Base-by-base conservation (phyloP, 2,797 vertebrate species). In the Periophthalmus magnuspinnatus region DNA sequence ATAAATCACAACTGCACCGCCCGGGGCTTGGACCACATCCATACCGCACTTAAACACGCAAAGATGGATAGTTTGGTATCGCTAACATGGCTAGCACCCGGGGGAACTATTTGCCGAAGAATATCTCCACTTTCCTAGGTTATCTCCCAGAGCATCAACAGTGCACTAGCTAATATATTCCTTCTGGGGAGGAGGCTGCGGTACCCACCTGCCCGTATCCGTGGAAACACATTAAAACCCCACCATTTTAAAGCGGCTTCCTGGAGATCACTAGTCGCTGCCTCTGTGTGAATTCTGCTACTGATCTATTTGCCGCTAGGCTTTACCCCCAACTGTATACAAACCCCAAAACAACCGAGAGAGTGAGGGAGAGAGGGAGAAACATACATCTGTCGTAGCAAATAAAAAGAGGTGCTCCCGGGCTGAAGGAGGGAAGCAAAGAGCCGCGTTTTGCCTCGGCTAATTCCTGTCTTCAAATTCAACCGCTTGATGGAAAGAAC, bases 91-190 rank as follows among this genome's bases (percentile, higher is more conserved):
- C 72, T 81, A 74, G 73, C 80, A 88, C 86, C 86, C 90, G 55
- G 65, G 88, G 88, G 89, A 87, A 89, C 84, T 84, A 87, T 91
- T 91, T 91, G 81, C 81, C 79, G 72, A 82, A 84, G 74, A 87
- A 81, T 76, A 67, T 84, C 78, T 83, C 77, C 72, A 73, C 70
- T 81, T 83, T 69, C 72, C 75, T 60, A 76, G 82, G 83, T 87
- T 90, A 90, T 91, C 84, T 90, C 89, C 88, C 67, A 62, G 69
- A 91, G 89, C 88, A 88, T 88, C 83, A 89, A 84, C 88, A 84
- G 78, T 75, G 72, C n/a, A 65, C 77, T 74, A 68, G 73, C 77
- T 89, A 88, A 92, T 84, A 83, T 89, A 92, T 90, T 91, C 89
- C 87, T 52, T 14, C 68, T 71, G 79, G 71, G 79, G 79, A 70